phyloP scores from a whole-genome alignment of 2,113 vertebrate species.

The Tenrec ecaudatus region DNA sequence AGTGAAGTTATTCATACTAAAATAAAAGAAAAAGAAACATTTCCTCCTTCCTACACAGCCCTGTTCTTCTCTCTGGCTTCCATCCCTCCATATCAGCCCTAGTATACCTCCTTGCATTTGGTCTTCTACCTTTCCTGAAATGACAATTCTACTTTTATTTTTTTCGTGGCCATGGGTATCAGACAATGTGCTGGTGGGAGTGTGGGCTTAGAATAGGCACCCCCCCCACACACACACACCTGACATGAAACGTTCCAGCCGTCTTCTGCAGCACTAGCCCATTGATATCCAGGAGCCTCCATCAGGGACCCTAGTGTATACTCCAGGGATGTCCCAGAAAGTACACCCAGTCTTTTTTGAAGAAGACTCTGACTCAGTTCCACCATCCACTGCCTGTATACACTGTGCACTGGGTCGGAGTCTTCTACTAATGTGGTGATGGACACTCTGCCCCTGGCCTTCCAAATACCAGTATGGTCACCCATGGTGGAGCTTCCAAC shows the following conservation, averaged over 20 bases:
- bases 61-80: neutral
- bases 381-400: neutral
- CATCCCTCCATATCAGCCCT: neutral
- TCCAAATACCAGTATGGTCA: neutral
- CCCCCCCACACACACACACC: too few species aligned
- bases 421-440: neutral
- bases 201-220: neutral
- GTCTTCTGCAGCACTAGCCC: neutral
- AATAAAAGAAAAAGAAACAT: neutral
- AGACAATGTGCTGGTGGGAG: neutral
- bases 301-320: neutral
- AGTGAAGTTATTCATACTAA: neutral
- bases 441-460: neutral
- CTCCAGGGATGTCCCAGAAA: neutral
- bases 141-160: neutral
- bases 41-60: neutral
- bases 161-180: neutral
- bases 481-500: neutral
- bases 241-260: neutral
- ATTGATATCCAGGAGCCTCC: fast-evolving
- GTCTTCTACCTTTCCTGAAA: neutral
- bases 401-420: neutral
- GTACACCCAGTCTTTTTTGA: neutral
- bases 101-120: neutral
- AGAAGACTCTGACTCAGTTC: neutral